Base-by-base conservation (phyloP, 2,888 invertebrate species). In the Polyommatus icarus region DNA sequence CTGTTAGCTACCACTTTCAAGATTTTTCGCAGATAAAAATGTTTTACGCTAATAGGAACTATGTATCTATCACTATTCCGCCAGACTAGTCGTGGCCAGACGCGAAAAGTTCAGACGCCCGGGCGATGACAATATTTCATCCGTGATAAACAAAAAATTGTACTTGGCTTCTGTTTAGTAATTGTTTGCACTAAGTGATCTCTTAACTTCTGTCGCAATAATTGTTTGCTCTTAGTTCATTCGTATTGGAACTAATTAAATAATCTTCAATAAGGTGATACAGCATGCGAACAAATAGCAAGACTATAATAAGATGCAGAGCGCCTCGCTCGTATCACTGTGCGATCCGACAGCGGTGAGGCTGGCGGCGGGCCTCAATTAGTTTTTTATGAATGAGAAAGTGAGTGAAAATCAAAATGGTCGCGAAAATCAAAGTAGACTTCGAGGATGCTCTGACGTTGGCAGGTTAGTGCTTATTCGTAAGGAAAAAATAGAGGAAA, bases 361-460 rank as follows among this genome's bases (percentile, higher is more conserved):
- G 7, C 67, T 15, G 29, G 67, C 67, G 5, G 67, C 29, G 10
- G 24, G 29, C 1, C 29, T 29, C 29, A 32, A 54, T 50, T 24
- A 15, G 46, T 75, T 75, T 24, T 67, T 29, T 5, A 29, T 61
- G 18, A 29, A 71, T n/a, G n/a, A 24, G 29, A 15, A 0, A 20
- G 57, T 72, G 24, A 71, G 76, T 32, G 61, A 46, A 76, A 75
- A 50, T 40, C 29, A 76, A 78, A 79, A 81, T 81, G 81, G 78
- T 78, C 46, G 77, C 71, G 4, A 81, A 81, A 78, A 24, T 76
- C 57, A 61, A 77, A 15, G 78, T 78, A 32, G 72, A 71, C 18
- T 81, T 80, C 59, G 81, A 81, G 76, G 81, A 81, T 32, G 81
- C 81, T 57, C 32, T 81, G 71, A 79, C 76, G 8, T 77, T 77